Percentiles rank a stretch among this genome's conserved stretches.
These are phyloP conservation scores for Ariopsis seemanni DNA, from an alignment of 2,113 vertebrate genomes.

Conservation along the genomic window DNA sequence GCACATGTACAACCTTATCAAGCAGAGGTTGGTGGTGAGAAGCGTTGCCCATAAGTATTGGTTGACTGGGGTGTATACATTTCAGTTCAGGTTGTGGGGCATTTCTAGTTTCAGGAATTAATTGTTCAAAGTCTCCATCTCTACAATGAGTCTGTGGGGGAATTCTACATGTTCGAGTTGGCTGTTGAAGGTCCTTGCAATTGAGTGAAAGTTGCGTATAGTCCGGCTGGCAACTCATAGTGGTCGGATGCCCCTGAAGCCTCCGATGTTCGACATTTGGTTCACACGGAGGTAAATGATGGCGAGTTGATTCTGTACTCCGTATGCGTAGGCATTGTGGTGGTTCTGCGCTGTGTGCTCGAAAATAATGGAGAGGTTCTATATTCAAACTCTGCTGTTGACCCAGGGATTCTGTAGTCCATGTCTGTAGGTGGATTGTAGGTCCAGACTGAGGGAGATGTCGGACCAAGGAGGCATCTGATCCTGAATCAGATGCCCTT, in stretches of 20 bases:
- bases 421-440: constrained; percentile 33
- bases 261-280: constrained; percentile 52
- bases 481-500: constrained; percentile 80
- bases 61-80: constrained; percentile 24
- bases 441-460: constrained; percentile 60
- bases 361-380: constrained; percentile 43
- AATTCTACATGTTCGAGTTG: constrained; percentile 8
- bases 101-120: constrained; percentile 19
- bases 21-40: constrained; percentile 26
- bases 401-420: constrained; percentile 20
- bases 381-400: constrained; percentile 43
- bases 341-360: constrained; percentile 46
- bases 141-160: constrained; percentile 5
- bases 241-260: constrained; percentile 62
- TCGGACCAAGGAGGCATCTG: constrained; percentile 75
- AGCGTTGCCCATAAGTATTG: neutral
- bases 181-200: constrained; percentile 13
- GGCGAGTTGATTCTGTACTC: constrained; percentile 22
- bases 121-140: constrained; percentile 24
- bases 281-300: constrained; percentile 28
- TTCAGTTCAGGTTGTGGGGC: constrained; percentile 26
- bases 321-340: constrained; percentile 24
- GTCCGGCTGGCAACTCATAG: constrained; percentile 63
- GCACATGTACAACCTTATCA: constrained; percentile 4
- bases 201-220: constrained; percentile 56